These are phyloP conservation scores for Acrocyrtus sp. DNA, from an alignment of 2,888 invertebrate species.

Conservation along the genomic window DNA sequence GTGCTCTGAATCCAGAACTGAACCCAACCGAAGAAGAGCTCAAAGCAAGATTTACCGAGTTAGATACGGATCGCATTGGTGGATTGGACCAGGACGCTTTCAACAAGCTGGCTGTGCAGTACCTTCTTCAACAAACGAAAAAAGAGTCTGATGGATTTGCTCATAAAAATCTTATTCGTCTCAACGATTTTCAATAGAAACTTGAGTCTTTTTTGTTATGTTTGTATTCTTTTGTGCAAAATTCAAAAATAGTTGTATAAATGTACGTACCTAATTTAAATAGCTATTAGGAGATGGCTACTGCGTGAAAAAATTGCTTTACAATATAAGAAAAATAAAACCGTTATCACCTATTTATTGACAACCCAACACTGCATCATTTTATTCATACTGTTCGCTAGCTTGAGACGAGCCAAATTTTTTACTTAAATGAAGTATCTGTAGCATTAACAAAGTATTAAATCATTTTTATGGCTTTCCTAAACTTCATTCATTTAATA, in stretches of 20 bases:
- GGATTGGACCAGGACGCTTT: slow-evolving; percentile 47
- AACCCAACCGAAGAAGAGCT: slow-evolving; percentile 35
- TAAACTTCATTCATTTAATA: too few species aligned
- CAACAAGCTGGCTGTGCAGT: slow-evolving; percentile 43
- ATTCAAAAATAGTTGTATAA: neutral
- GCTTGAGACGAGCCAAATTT: too few species aligned
- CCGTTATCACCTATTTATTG: too few species aligned
- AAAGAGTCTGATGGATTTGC: slow-evolving; percentile 45
- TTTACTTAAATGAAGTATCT: too few species aligned
- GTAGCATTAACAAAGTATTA: too few species aligned
- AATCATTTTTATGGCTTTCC: too few species aligned
- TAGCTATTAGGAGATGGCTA: too few species aligned
- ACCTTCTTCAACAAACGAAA: slow-evolving; percentile 34
- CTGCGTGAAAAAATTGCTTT: too few species aligned
- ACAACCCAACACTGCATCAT: too few species aligned
- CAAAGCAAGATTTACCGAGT: slow-evolving; percentile 19
- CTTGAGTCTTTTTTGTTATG: neutral
- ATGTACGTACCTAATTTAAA: too few species aligned
- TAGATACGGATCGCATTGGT: slow-evolving; percentile 26
- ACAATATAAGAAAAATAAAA: too few species aligned
- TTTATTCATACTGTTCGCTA: too few species aligned
- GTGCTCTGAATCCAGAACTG: slow-evolving; percentile 45
- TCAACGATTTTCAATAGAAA: slow-evolving; percentile 44
- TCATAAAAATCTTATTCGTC: slow-evolving; percentile 50
- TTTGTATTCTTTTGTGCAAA: neutral